These are phyloP conservation scores for Neosalanx taihuensis DNA, from an alignment of 2,797 vertebrate genomes.

Conservation along the genomic window DNA sequence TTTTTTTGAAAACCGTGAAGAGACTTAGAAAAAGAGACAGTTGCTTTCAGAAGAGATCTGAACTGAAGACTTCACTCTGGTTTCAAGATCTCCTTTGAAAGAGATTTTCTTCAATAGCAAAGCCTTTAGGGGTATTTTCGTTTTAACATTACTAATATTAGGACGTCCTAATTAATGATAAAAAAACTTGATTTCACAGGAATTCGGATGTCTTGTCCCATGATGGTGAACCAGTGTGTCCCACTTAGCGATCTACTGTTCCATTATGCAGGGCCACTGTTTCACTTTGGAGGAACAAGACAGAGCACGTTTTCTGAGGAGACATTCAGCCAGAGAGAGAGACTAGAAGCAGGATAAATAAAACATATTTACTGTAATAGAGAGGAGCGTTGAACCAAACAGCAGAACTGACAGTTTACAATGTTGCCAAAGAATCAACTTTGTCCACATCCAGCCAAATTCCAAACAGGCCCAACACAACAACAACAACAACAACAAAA, in stretches of 20 bases:
- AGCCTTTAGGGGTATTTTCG: slow-evolving; percentile 8
- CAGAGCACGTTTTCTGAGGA: too few relatives aligned
- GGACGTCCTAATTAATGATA: slow-evolving; percentile 33
- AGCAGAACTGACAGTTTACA: too few relatives aligned
- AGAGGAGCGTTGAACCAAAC: too few relatives aligned
- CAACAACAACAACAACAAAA: too few relatives aligned
- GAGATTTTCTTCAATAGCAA: slow-evolving; percentile 6
- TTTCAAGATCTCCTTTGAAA: slow-evolving; percentile 28
- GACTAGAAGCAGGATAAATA: background rate
- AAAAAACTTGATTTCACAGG: slow-evolving; percentile 11
- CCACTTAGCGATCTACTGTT: slow-evolving; percentile 24
- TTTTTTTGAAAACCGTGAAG: background rate
- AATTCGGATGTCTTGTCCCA: background rate
- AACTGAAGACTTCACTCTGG: background rate
- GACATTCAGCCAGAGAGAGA: background rate
- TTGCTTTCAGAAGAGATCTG: background rate
- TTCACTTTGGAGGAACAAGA: background rate
- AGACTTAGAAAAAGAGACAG: slow-evolving; percentile 4
- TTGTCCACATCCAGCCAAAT: too few relatives aligned
- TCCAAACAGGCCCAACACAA: too few relatives aligned
- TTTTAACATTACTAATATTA: slow-evolving; percentile 21
- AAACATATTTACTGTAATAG: too few relatives aligned
- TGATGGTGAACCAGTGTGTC: slow-evolving; percentile 14
- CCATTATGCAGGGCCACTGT: background rate
- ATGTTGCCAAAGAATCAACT: too few relatives aligned